Evolutionary conservation across 2,888 invertebrate species (phyloP), one percentile per base, ranked within the genome.

Genomic region (Chaetogeoica ovagalla): DNA sequence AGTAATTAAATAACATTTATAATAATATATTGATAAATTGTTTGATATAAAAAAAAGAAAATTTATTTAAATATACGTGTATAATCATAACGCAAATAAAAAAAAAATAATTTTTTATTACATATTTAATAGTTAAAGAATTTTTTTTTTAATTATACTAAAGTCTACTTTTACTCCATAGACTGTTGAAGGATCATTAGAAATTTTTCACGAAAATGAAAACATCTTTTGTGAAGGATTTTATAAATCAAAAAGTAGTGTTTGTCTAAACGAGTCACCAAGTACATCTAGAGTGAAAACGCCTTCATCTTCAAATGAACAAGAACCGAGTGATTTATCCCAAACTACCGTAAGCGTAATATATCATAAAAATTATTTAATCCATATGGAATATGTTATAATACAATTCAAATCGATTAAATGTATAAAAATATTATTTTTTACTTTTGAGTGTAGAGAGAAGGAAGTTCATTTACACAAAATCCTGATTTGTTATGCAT

Each of bases 271-370:
- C 3, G 79, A 79, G 6, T 79, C 79, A 4, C 79, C 79, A 19
- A 79, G 13, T 11, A 79, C 23, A 23, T 43, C 4, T 63, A 79
- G 71, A 71, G 43, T 55, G 17, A 79, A 79, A 79, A 79, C 79
- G 15, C 79, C 79, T 23, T 79, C 79, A 9, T 79, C 79, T 63
- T 79, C 79, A 21, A 79, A 79, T 57, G 79, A 79, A 65, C 79
- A 63, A 63, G 79, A 79, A 15, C 79, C 79, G n/a, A 79, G 79
- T 55, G 79, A 79, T 71, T 15, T 63, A 63, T 79, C 79, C 2
- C 79, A 79, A 71, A 57, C 52, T 2, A 79, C 79, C 15, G 79
- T 79, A 71, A 63, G 79, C 30, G 30, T 79, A 65, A 9, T 17
- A 65, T 17, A 8, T 66, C 17, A 21, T 21, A 43, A 6, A 66